Base-by-base conservation (phyloP, 2,113 vertebrate genomes). In the Anguilla japonica region DNA sequence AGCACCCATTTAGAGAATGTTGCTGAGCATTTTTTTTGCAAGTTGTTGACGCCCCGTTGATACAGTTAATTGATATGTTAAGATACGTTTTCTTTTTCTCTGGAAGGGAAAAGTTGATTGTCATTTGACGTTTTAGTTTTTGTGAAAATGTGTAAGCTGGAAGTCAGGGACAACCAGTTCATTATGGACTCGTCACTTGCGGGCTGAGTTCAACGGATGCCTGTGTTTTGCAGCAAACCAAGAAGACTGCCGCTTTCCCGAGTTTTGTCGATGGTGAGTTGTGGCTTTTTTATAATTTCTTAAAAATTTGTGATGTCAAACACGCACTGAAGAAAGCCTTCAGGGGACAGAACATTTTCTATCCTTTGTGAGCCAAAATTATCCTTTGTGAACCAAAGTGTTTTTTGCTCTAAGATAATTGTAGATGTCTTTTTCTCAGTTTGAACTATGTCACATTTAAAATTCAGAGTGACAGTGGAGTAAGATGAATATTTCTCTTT, bases 261-360 rank as follows among this genome's bases (percentile, higher is more conserved):
- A 98, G 98, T 93, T 99, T 99, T 93, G 98, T 99, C 90, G 98
- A 99, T 89, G 98, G 98, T 99, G 96, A 98, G 96, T 95, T 71
- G 71, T 86, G 82, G n/a, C 67, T 90, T 81, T 84, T 34, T 22
- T 6, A 81, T 46, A 5, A 34, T 34, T 75, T 75, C 71, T 29
- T 75, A 34, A 6, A 75, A 2, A 75, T 29, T 29, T 22, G 20
- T n/a, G 5, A 71, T 29, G 71, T 29, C 71, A 75, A 29, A 75
- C 2, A 13, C 29, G 13, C n/a, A 13, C 34, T 75, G 0, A 29
- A 34, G 9, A 34, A 34, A 34, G n/a, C 71, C 20, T 15, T 43
- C 4, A 14, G 41, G 63, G 43, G n/a, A 22, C 20, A n/a, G 83
- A 46, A 20, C 5, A 63, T 84, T 84, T 78, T 57, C 34, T 79